These are phyloP conservation scores for Tangara arthus DNA, from an alignment of 2,797 vertebrate genomes.

Conservation along the genomic window DNA sequence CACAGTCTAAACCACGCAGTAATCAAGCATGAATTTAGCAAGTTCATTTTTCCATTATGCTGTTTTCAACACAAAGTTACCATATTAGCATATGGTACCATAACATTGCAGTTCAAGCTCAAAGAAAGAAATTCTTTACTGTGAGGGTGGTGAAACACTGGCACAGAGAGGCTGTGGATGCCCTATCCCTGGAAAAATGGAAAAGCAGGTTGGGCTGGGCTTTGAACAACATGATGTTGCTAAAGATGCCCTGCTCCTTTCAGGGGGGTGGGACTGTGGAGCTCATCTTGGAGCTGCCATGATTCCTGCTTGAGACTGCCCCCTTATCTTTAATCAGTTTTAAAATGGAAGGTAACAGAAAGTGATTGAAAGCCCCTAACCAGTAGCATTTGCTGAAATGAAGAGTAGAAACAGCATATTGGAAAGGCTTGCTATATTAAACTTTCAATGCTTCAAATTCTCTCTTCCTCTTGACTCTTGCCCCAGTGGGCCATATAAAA, in stretches of 20 bases:
- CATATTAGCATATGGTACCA: slow-evolving; percentile 51
- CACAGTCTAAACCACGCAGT: slow-evolving; percentile 38
- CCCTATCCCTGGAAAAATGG: neutral
- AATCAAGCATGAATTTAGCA: slow-evolving; percentile 72
- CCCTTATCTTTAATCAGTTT: slow-evolving; percentile 18
- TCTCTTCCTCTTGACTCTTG: neutral
- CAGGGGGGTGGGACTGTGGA: neutral
- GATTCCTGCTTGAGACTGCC: neutral
- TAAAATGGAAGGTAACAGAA: neutral
- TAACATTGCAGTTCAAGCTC: slow-evolving; percentile 20
- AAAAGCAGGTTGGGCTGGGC: neutral
- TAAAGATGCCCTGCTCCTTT: neutral
- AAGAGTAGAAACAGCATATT: neutral
- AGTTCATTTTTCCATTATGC: slow-evolving; percentile 74
- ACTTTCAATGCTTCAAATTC: neutral
- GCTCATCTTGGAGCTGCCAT: neutral
- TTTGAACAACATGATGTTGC: neutral
- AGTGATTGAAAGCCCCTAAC: neutral
- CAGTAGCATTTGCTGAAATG: neutral
- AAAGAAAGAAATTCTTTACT: neutral
- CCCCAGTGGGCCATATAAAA: neutral
- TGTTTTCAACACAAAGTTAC: slow-evolving; percentile 73
- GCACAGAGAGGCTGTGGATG: neutral
- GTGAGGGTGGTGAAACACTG: neutral
- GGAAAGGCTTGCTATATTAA: neutral